phyloP scores from a whole-genome alignment of 1,140 invertebrate genomes.

The Leucophenga varia region DNA sequence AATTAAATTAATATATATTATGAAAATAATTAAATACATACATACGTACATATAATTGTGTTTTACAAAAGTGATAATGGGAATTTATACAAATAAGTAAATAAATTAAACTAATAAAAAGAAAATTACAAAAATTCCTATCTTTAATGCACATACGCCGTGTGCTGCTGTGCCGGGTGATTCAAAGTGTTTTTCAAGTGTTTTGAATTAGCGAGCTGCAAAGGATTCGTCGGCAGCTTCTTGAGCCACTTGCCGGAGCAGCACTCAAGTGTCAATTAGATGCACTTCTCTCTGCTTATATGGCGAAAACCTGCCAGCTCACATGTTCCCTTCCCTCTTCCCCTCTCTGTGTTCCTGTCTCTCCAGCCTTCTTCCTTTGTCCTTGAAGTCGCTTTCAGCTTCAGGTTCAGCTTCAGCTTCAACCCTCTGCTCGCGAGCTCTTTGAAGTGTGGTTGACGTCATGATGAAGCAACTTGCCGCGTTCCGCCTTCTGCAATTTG shows the following conservation, averaged over 20 bases:
- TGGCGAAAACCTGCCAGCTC: conserved; percentile 20
- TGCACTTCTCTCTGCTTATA: conserved; percentile 36
- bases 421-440: conserved; percentile 1
- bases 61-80: conserved; percentile 10
- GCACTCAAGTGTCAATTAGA: conserved; percentile 49
- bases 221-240: conserved; percentile 23
- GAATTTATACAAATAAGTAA: conserved; percentile 16
- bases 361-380: conserved; percentile 9
- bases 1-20: conserved; percentile 27
- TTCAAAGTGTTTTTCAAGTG: conserved; percentile 8
- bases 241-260: conserved; percentile 31
- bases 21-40: no score
- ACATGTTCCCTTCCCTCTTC: no score
- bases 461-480: conserved; percentile 32
- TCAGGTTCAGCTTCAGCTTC: conserved; percentile 24
- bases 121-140: conserved; percentile 4
- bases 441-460: conserved; percentile 32
- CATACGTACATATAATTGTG: no score
- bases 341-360: no score
- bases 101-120: conserved; percentile 2
- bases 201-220: conserved; percentile 7
- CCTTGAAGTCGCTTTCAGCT: conserved; percentile 25
- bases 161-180: conserved; percentile 11
- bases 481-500: conserved; percentile 5
- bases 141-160: not conserved